Conservation (phyloP, 2,888 invertebrate genomes). For the Imbricaverruca yamaguchii region DNA sequence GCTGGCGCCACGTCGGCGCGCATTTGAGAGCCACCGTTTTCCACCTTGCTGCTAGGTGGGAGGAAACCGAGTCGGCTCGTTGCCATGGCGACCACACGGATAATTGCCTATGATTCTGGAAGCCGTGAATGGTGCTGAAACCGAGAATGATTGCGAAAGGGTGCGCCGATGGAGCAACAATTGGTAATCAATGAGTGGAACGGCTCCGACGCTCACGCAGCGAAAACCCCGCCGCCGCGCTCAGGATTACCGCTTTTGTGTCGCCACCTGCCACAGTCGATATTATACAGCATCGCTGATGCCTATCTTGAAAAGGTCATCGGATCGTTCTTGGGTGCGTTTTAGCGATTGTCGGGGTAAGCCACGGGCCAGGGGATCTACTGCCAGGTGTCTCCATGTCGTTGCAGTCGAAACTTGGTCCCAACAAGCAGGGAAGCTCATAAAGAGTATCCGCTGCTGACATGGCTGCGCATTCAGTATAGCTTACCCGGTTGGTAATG, state of each 20-base stretch:
- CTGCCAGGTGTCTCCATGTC: too few species aligned
- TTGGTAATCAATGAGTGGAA: neutral
- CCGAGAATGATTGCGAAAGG: constrained; percentile 2
- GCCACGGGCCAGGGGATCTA: too few species aligned
- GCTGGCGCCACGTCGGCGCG: neutral
- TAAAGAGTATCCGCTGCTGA: too few species aligned
- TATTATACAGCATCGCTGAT: too few species aligned
- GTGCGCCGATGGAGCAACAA: neutral
- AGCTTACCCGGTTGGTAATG: too few species aligned
- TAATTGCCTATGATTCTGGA: neutral
- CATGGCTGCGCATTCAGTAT: too few species aligned
- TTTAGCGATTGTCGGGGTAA: too few species aligned
- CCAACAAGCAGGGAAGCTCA: too few species aligned
- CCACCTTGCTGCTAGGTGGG: neutral
- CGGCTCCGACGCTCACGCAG: neutral
- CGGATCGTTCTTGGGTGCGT: too few species aligned
- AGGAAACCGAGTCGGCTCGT: neutral
- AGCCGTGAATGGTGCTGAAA: constrained; percentile 4
- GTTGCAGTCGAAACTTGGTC: too few species aligned
- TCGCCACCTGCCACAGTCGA: neutral
- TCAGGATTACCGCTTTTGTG: neutral
- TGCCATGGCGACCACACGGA: neutral
- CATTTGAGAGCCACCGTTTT: neutral
- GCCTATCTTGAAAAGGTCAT: too few species aligned
- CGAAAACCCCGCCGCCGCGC: neutral